phyloP scores from a whole-genome alignment of 2,113 vertebrate species.

The Origma solitaria region DNA sequence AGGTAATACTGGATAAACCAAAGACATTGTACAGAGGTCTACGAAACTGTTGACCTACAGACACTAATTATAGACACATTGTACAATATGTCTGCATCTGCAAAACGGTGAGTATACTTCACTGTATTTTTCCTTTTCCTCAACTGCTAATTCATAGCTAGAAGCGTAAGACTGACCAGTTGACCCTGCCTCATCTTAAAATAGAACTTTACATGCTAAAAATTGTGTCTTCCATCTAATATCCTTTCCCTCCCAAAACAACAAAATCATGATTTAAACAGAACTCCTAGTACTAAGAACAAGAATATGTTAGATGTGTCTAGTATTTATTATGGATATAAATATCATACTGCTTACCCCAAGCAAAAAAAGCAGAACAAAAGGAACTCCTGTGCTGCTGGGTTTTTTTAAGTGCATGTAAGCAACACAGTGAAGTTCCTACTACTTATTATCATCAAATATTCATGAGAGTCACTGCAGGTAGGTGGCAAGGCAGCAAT shows the following conservation, averaged over 20 bases:
- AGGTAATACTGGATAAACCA: background rate
- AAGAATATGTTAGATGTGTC: background rate
- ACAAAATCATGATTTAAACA: background rate
- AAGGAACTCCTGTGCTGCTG: background rate
- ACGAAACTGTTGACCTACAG: background rate
- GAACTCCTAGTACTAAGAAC: background rate
- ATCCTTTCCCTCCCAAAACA: background rate
- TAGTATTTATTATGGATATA: background rate
- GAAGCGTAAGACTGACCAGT: background rate
- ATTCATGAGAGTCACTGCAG: conserved; percentile 1
- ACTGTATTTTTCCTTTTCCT: background rate
- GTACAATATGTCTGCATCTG: background rate
- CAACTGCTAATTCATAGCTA: background rate
- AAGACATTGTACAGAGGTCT: background rate
- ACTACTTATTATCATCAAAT: conserved; percentile 36
- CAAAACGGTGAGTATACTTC: background rate
- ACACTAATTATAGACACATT: background rate
- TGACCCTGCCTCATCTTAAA: background rate
- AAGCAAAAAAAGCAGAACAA: background rate
- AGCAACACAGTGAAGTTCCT: background rate
- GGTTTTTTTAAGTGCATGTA: background rate
- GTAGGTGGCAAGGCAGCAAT: background rate
- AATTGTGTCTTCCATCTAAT: background rate
- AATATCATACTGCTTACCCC: background rate
- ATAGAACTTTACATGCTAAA: background rate